Conservation (phyloP, 1,140 invertebrate genomes). For the Himalopsyche phryganea region DNA sequence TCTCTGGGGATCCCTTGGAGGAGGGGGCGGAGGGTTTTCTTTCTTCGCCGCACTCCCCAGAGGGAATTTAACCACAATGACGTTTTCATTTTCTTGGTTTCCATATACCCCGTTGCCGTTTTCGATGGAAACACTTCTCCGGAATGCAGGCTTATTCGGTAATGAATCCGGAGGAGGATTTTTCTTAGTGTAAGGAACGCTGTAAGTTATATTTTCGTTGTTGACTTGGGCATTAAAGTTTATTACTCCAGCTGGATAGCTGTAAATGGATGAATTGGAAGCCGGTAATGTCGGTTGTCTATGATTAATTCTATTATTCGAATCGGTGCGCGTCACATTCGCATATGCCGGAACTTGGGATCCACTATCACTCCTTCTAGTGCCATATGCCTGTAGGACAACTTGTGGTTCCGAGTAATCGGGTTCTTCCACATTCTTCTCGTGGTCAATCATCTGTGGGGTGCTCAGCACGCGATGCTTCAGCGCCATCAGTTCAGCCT, state of each 20-base stretch:
- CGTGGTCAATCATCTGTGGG: conserved; percentile 27
- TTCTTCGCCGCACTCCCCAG: conserved; percentile 46
- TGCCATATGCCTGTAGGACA: conserved; percentile 8
- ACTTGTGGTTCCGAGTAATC: conserved; percentile 29
- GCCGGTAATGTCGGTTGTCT: conserved; percentile 45
- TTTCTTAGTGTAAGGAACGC: conserved; percentile 46
- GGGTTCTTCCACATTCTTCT: conserved; percentile 11
- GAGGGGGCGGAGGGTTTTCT: conserved; percentile 56
- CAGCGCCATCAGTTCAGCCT: conserved; percentile 47
- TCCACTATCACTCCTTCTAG: conserved; percentile 39
- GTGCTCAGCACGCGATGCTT: conserved; percentile 38
- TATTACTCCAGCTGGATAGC: conserved; percentile 49
- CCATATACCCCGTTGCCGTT: conserved; percentile 12
- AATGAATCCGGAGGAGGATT: conserved; percentile 36
- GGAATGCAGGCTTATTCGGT: conserved; percentile 3
- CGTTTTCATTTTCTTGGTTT: conserved; percentile 40
- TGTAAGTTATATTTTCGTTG: conserved; percentile 52
- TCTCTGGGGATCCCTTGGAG: conserved; percentile 65
- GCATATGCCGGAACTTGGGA: conserved; percentile 10
- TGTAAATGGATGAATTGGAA: conserved; percentile 52
- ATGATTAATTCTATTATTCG: conserved; percentile 24
- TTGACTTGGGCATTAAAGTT: conserved; percentile 54
- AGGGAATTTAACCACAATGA: conserved; percentile 52
- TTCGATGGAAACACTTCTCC: conserved; percentile 18
- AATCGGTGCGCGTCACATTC: conserved; percentile 33